Conservation (phyloP, 1,140 invertebrate species). For the Eciton burchellii region DNA sequence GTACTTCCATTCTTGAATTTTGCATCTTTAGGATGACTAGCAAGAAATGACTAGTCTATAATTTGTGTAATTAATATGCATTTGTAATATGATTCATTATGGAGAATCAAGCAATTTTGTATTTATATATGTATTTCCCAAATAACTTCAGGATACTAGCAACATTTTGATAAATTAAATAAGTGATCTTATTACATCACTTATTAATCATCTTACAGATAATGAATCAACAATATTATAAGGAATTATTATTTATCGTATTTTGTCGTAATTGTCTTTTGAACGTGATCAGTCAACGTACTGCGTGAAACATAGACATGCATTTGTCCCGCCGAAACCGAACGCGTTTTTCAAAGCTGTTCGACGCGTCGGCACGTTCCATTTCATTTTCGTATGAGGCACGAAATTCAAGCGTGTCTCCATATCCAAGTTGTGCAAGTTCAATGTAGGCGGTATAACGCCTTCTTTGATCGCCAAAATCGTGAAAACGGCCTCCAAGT, state of each 20-base stretch:
- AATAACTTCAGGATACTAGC: no score
- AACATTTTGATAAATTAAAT: no score
- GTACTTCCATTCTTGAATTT: slow-evolving; percentile 16
- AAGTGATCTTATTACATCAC: no score
- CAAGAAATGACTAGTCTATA: no score
- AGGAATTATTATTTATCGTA: no score
- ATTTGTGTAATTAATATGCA: no score
- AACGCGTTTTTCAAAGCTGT: slow-evolving; percentile 99
- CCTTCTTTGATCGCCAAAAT: slow-evolving; percentile 91
- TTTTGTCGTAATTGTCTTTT: background rate
- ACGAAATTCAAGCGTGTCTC: slow-evolving; percentile 90
- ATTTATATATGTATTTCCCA: no score
- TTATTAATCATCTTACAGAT: no score
- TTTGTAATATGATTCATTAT: no score
- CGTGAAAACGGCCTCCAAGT: slow-evolving; percentile 95
- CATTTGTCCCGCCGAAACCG: slow-evolving; percentile 99
- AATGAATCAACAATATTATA: no score
- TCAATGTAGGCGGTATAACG: slow-evolving; percentile 95
- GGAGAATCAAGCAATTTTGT: no score
- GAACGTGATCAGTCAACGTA: slow-evolving; percentile 76
- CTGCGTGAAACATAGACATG: slow-evolving; percentile 91
- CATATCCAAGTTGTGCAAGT: slow-evolving; percentile 91
- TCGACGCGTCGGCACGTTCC: slow-evolving; percentile 86
- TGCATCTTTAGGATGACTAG: no score
- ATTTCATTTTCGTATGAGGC: slow-evolving; percentile 87